A percentile compares a stretch with the other conserved stretches of the same genome.
Conservation (phyloP, 64 coral and sea anemone species). For the Astreopora myriophthalma region DNA sequence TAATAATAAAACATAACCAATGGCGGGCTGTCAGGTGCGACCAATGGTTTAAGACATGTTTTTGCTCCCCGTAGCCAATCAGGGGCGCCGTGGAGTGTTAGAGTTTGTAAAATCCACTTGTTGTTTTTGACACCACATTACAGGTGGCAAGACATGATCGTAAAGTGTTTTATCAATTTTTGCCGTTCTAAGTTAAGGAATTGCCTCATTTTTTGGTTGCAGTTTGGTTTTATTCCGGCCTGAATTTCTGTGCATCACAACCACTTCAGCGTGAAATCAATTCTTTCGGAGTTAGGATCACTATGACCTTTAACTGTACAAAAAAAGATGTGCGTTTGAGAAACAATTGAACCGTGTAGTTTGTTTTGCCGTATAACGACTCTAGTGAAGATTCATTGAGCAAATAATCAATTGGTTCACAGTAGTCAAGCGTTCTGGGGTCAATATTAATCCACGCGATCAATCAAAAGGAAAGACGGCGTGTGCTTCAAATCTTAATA, state of each 20-base stretch:
- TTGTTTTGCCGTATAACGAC: background rate
- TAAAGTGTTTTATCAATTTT: slow-evolving; percentile 11
- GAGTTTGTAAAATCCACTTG: slow-evolving; percentile 27
- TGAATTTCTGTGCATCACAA: background rate
- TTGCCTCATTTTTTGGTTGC: background rate
- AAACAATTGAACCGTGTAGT: slow-evolving; percentile 15
- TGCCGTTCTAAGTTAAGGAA: background rate
- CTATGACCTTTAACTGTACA: background rate
- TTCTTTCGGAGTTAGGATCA: background rate
- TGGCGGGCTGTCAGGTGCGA: slow-evolving; percentile 40
- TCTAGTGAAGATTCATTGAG: slow-evolving; percentile 7
- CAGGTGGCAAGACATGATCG: background rate
- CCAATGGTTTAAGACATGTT: slow-evolving; percentile 58
- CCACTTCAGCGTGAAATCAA: background rate
- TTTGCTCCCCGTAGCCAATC: slow-evolving; percentile 65
- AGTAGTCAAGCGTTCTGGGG: background rate
- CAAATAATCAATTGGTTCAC: slow-evolving; percentile 16
- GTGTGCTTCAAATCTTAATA: too few relatives aligned
- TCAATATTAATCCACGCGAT: background rate
- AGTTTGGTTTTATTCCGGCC: background rate
- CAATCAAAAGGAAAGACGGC: background rate
- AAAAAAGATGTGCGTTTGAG: background rate
- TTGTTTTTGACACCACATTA: slow-evolving; percentile 41
- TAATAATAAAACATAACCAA: slow-evolving; percentile 98
- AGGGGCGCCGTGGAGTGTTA: background rate